A percentile compares a stretch with the other conserved stretches of the same genome.
phyloP scores from a whole-genome alignment of 2,797 vertebrate genomes.

The Champsocephalus esox region DNA sequence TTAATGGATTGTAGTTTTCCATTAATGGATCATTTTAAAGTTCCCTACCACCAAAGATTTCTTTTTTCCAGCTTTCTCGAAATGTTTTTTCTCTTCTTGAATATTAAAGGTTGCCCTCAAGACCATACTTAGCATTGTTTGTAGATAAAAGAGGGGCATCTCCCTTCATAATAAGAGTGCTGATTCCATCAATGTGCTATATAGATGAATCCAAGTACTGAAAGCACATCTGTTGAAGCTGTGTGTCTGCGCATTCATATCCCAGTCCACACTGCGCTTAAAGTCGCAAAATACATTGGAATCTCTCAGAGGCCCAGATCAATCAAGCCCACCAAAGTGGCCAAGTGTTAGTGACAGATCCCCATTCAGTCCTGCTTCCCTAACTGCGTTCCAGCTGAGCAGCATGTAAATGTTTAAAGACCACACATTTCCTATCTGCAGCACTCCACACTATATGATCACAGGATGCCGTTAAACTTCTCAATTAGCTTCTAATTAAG shows the following conservation, averaged over 20 bases:
- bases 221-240: conserved; percentile 48
- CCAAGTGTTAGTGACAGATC: conserved; percentile 44
- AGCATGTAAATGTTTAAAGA: conserved; percentile 45
- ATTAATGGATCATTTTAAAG: no score
- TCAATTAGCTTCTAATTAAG: conserved; percentile 61
- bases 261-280: conserved; percentile 20
- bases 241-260: conserved; percentile 26
- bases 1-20: conserved; percentile 33
- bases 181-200: conserved; percentile 11
- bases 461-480: conserved; percentile 54
- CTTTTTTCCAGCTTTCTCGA: conserved; percentile 25
- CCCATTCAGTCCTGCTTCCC: conserved; percentile 24
- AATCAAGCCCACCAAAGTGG: conserved; percentile 48
- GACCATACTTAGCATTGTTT: not conserved
- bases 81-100: conserved; percentile 9
- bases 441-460: conserved; percentile 45
- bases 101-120: conserved; percentile 1
- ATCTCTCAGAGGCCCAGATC: conserved; percentile 53
- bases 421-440: conserved; percentile 41
- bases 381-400: conserved; percentile 28
- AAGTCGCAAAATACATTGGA: conserved; percentile 36
- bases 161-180: conserved; percentile 17
- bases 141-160: conserved; percentile 7
- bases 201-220: conserved; percentile 19
- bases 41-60: not conserved